Evolutionary conservation across 2,797 vertebrate species (phyloP), one percentile per base, ranked within the genome.

Genomic region (Cynopterus sphinx): DNA sequence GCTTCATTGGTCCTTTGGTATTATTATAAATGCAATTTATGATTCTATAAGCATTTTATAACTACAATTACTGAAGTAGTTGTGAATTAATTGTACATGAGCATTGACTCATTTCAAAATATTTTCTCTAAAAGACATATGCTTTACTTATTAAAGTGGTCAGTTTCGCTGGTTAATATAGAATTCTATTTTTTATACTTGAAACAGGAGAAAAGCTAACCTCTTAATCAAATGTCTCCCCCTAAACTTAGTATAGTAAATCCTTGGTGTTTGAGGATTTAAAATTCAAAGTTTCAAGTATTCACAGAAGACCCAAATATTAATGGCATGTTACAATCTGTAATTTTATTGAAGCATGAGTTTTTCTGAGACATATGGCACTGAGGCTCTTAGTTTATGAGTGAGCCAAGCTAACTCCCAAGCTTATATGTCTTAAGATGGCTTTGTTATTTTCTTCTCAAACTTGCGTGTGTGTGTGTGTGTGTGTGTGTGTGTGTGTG

Each of bases 161-260:
- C 88, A 77, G 36, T 73, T 96, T 95, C 92, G 4, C n/a, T 94
- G 15, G 33, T 78, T 79, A 74, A 95, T 51, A 85, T 2, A 79
- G 36, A 94, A 51, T 78, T 94, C 1, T 16, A 78, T 51, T 57
- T 91, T 88, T 83, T 43, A 65, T 39, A 63, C 43, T 89, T 79
- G 31, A 95, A 87, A 74, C 41, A 93, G 71, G 24, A 85, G 41
- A 90, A 91, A 82, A 46, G 8, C 6, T 65, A 70, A 88, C 41
- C 33, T 68, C 9, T 86, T 95, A 87, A 85, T 55, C 9, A 81
- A 78, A 33, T 78, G 28, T 2, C 71, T 78, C 28, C 39, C 2
- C 31, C 36, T 43, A 86, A 84, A 39, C 15, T 90, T 85, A 75
- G 28, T 46, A 21, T 46, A 82, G 41, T 26, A 79, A 92, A 87